phyloP scores from a whole-genome alignment of 2,113 vertebrate species.

The Nipponia nippon region DNA sequence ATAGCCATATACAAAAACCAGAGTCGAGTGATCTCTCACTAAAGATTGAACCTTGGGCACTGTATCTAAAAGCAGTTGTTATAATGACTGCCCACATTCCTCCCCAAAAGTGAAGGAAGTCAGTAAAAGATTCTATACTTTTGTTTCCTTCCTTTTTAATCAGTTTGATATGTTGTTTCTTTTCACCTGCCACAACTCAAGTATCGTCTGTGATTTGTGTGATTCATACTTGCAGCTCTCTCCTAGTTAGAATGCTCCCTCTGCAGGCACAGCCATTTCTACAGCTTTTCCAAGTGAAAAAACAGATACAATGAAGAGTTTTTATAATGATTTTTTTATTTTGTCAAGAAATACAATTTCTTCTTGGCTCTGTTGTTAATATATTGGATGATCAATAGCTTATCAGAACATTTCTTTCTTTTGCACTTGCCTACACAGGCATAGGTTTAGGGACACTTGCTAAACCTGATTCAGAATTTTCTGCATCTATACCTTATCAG shows the following conservation, averaged over 20 bases:
- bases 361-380: background rate
- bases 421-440: background rate
- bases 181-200: background rate
- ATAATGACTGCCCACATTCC: background rate
- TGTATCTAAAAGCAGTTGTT: background rate
- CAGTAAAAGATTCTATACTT: background rate
- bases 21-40: background rate
- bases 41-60: background rate
- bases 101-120: background rate
- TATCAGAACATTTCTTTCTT: background rate
- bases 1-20: background rate
- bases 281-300: background rate
- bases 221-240: background rate
- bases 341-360: background rate
- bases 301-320: background rate
- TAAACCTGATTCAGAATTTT: background rate
- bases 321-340: background rate
- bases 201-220: background rate
- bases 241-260: conserved; percentile 62
- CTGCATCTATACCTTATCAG: background rate
- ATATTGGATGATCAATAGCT: background rate
- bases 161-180: background rate
- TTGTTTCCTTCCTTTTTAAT: background rate
- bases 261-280: conserved; percentile 50
- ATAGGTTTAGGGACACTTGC: background rate